A percentile compares a stretch with the other conserved stretches of the same genome.
Conservation (phyloP, 1,140 invertebrate species). For the Chelonus insularis region DNA sequence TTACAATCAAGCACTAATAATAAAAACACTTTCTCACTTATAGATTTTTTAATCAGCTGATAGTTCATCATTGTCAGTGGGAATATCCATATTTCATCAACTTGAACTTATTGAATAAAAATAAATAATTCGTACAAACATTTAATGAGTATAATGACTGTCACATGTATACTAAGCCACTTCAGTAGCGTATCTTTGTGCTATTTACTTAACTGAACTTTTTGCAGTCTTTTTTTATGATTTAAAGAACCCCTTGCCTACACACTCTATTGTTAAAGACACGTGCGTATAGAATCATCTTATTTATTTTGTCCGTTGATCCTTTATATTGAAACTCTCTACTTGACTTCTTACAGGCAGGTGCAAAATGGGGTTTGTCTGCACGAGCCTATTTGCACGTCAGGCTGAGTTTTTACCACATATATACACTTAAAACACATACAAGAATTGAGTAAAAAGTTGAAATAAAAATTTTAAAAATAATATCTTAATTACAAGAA, state of each 20-base stretch:
- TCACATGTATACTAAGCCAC: too few species aligned
- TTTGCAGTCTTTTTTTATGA: background rate
- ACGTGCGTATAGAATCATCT: background rate
- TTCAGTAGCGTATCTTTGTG: background rate
- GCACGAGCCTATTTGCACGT: slow-evolving; percentile 1
- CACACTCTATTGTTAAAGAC: background rate
- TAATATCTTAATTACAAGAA: too few species aligned
- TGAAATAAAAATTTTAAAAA: too few species aligned
- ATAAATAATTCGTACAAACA: background rate
- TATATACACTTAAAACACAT: background rate
- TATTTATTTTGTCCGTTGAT: background rate
- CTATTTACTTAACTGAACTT: background rate
- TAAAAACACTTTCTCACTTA: too few species aligned
- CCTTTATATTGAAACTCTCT: background rate
- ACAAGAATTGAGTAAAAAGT: too few species aligned
- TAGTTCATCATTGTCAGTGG: too few species aligned
- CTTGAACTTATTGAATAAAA: too few species aligned
- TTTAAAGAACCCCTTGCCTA: background rate
- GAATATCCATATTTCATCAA: too few species aligned
- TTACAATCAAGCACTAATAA: too few species aligned
- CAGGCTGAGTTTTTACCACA: background rate
- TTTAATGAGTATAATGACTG: too few species aligned
- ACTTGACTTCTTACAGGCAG: background rate
- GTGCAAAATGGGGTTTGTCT: background rate
- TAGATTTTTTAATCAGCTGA: too few species aligned